Conservation (phyloP, 2,797 vertebrate genomes). For the Brachyrhaphis roseni region DNA sequence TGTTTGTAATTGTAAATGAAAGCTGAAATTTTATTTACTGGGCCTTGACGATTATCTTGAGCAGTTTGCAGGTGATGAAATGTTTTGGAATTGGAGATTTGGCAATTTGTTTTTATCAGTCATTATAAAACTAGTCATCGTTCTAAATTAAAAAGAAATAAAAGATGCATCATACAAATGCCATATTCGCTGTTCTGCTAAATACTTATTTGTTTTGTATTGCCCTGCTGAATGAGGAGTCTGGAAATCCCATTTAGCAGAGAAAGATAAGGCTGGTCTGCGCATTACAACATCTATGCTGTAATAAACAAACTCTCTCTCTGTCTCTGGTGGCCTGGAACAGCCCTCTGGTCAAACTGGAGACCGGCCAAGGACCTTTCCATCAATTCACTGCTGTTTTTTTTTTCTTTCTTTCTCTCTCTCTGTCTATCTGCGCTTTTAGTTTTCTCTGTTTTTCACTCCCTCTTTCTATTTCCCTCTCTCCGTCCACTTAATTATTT, state of each 20-base stretch:
- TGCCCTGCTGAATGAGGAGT: background rate
- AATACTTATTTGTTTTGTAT: background rate
- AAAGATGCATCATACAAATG: background rate
- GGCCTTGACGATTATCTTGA: background rate
- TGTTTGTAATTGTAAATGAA: background rate
- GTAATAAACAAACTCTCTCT: constrained; percentile 24
- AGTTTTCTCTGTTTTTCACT: constrained; percentile 37
- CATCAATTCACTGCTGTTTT: constrained; percentile 68
- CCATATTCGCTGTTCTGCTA: background rate
- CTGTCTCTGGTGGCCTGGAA: constrained; percentile 54
- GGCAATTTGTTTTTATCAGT: no score
- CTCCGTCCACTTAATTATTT: constrained; percentile 50
- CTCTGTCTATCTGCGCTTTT: constrained; percentile 42
- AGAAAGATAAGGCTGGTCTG: constrained; percentile 8
- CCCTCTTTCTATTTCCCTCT: constrained; percentile 3
- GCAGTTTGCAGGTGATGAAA: background rate
- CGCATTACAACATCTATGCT: constrained; percentile 15
- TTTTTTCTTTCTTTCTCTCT: background rate
- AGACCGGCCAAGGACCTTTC: constrained; percentile 67
- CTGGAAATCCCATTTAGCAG: background rate
- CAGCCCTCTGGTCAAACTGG: constrained; percentile 75
- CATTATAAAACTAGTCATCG: background rate
- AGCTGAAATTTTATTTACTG: background rate
- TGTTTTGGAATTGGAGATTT: background rate
- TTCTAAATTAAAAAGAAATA: background rate